Conservation (phyloP, 2,888 invertebrate species). For the Orgyia antiqua region DNA sequence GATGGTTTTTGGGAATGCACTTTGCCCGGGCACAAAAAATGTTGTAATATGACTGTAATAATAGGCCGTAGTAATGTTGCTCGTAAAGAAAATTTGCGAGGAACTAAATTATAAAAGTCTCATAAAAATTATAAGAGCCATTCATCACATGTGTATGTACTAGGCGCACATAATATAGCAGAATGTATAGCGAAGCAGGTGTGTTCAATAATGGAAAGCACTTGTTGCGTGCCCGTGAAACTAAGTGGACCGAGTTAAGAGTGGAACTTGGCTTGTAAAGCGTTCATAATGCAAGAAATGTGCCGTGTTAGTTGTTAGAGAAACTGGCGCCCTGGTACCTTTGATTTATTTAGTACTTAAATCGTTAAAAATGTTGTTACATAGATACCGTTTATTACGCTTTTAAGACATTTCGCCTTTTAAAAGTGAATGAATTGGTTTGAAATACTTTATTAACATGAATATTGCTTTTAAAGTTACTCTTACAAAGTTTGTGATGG, state of each 20-base stretch:
- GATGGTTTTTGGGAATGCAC: too few species aligned
- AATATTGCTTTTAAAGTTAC: not conserved
- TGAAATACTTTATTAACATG: not conserved
- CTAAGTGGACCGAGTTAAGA: constrained; percentile 48
- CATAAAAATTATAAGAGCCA: constrained; percentile 23
- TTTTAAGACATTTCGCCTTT: not conserved
- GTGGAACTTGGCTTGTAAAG: constrained; percentile 51
- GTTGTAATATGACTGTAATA: too few species aligned
- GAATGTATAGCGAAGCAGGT: constrained; percentile 37
- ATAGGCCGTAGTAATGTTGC: not conserved
- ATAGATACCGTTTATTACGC: not conserved
- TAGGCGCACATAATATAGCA: constrained; percentile 33
- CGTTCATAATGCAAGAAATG: constrained; percentile 49
- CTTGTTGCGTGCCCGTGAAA: constrained; percentile 51
- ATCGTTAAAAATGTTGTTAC: not conserved
- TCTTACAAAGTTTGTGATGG: too few species aligned
- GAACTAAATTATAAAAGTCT: not conserved
- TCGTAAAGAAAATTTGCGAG: not conserved
- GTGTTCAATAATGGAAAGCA: constrained; percentile 55
- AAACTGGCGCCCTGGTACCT: constrained; percentile 37
- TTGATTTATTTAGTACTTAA: constrained; percentile 25
- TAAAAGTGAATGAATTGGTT: not conserved
- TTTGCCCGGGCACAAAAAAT: too few species aligned
- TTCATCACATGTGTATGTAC: constrained; percentile 25
- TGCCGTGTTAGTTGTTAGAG: constrained; percentile 39